phyloP scores from a whole-genome alignment of 2,888 invertebrate species.

The Volucella inanis region DNA sequence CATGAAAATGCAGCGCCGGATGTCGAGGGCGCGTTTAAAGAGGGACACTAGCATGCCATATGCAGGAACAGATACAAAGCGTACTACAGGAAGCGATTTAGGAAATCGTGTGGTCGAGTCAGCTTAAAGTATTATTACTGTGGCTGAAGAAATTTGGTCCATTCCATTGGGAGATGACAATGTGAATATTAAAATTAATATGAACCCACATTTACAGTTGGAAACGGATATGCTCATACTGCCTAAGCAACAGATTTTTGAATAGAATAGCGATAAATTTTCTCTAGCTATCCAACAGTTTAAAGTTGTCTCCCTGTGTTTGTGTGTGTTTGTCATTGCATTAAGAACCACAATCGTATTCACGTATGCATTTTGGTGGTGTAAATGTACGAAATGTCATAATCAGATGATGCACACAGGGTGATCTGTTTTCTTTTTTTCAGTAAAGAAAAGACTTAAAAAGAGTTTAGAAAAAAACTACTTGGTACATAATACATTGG shows the following conservation, averaged over 20 bases:
- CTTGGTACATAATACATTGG: too few species aligned
- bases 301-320: not conserved
- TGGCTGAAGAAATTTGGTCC: conserved; percentile 41
- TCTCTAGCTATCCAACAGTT: conserved; percentile 5
- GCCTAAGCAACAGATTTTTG: not conserved
- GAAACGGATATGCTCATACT: not conserved
- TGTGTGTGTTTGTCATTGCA: not conserved
- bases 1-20: conserved; percentile 54
- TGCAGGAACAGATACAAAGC: not conserved
- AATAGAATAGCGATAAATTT: conserved; percentile 35
- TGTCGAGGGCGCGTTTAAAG: conserved; percentile 15
- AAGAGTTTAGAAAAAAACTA: too few species aligned
- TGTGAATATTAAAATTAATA: conserved; percentile 57
- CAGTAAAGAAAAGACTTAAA: too few species aligned
- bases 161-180: conserved; percentile 41
- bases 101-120: conserved; percentile 54
- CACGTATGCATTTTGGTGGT: too few species aligned
- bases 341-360: not conserved
- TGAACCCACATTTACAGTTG: not conserved
- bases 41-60: conserved; percentile 23
- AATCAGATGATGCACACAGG: not conserved
- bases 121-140: conserved; percentile 42
- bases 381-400: not conserved
- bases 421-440: too few species aligned
- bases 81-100: conserved; percentile 63